Base-by-base conservation (phyloP, 2,888 invertebrate species). In the Carpatolechia fugitivella region DNA sequence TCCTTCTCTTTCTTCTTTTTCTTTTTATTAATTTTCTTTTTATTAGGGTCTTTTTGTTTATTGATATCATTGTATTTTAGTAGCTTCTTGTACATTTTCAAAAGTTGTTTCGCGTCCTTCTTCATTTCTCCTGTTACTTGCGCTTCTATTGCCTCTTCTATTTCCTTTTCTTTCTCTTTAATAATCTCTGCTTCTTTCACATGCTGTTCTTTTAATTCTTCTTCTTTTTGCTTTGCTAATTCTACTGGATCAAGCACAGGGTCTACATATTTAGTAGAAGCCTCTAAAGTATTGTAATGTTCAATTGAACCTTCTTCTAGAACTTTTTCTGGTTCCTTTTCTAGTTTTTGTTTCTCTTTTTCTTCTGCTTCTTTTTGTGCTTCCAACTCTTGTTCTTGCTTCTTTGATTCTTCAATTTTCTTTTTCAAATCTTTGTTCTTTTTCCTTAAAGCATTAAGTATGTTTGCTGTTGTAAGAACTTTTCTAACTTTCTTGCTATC, bases 361-460 rank as follows among this genome's bases (percentile, higher is more conserved):
- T 57, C 52, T 58, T 64, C 57, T 44, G 54, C 49, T 46, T 52
- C 29, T 4, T 57, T 49, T 14, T 63, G 55, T 55, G 60, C 64
- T 57, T 61, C 61, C 55, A 57, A 52, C 1, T 55, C 52, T 29
- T 66, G 59, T 40, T 55, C 55, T 48, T 51, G 53, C 13, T 55
- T 61, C 57, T 79, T 80, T 8, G 73, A 70, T 50, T 83, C 75
- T 60, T 77, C 75, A 46, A 90, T 60, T 54, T 84, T 89, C 57
- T 72, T 82, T 61, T 90, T 90, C 1, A 91, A 61, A 56, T 90
- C 81, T 64, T 72, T 88, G 61, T 92, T 92, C 69, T 92, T 92
- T 64, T 92, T 92, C 57, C 93, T 80, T n/a, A 93, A 74, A 14
- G 92, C 92, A 61, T 93, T 93, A 0, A 92, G 78, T 41, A 93